Base-by-base conservation (phyloP, 2,888 invertebrate genomes). In the Eudemis profundana region DNA sequence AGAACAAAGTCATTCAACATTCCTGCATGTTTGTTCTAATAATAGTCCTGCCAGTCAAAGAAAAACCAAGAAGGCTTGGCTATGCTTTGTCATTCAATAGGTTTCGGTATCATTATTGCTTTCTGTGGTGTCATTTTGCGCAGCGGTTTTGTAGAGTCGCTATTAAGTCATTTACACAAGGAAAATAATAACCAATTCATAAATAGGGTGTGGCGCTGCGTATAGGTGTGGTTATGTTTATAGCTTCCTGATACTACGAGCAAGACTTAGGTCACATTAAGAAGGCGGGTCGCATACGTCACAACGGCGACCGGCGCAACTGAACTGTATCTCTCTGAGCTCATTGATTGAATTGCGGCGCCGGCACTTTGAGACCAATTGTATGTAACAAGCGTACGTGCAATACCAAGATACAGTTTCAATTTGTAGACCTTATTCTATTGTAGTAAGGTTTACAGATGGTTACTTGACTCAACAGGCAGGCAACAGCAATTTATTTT, bases 281-380 rank as follows among this genome's bases (percentile, higher is more conserved):
- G 83, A 73, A 78, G 85, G 86, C 82, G 82, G 77, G 82, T 77
- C 79, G 64, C 75, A 29, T 33, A 77, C 86, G 86, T 85, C 85
- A 85, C 72, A 42, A 70, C 68, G 68, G 61, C 69, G 64, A 56
- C 49, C 40, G 40, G 56, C 56, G 56, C 63, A 57, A 17, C 15
- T 10, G 10, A 33, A 33, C 33, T 33, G 33, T 23, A 23, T 23
- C 23, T 3, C 10, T 33, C 33, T 33, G 8, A 2, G 42, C 38
- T 33, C 44, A 23, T 12, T 51, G 44, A 66, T 66, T 66, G 50
- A 62, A 66, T 12, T 51, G 66, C 62, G 66, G 50, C 50, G 50
- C 50, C 57, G 15, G 23, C 33, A 19, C 51, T 57, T 57, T 15
- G 38, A 14, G 57, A 51, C 27, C 50, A 57, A 64, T 44, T 59